Evolutionary conservation across 1,140 invertebrate genomes (phyloP).

Genomic region (Nasonia vitripennis): DNA sequence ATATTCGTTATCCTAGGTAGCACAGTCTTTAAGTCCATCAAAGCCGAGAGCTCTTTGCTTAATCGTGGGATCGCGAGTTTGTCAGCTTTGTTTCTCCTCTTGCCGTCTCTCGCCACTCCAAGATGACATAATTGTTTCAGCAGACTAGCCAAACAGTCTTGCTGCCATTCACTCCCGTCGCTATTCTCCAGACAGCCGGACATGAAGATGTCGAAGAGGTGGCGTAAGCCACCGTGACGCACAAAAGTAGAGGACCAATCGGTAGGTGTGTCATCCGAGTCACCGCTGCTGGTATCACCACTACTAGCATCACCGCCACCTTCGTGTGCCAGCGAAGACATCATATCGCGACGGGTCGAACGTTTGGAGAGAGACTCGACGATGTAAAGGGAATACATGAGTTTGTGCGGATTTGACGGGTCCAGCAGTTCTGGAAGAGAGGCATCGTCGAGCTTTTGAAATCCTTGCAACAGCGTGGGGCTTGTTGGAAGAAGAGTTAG

Average conservation of each 20-base stretch:
- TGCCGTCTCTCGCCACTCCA: conserved; percentile 80
- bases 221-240: conserved; percentile 88
- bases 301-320: conserved; percentile 65
- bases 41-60: conserved; percentile 83
- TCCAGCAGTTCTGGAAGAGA: conserved; percentile 85
- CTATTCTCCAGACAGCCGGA: conserved; percentile 81
- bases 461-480: conserved; percentile 88
- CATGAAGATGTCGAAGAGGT: conserved; percentile 94
- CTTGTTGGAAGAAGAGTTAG: conserved; percentile 93
- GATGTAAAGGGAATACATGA: conserved; percentile 96
- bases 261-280: conserved; percentile 63
- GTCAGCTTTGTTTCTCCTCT: conserved; percentile 75
- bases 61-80: conserved; percentile 81
- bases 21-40: conserved; percentile 89
- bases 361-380: conserved; percentile 83
- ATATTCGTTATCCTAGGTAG: conserved; percentile 90
- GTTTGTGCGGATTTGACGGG: conserved; percentile 91
- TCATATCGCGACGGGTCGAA: conserved; percentile 38
- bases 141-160: conserved; percentile 92
- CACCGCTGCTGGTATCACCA: conserved; percentile 58
- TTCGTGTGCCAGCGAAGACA: conserved; percentile 63
- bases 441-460: conserved; percentile 82
- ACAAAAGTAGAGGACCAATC: conserved; percentile 88
- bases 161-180: conserved; percentile 92
- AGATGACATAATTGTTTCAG: conserved; percentile 90